Base-by-base conservation (phyloP, 2,797 vertebrate species). In the Pseudochromis fuscus region DNA sequence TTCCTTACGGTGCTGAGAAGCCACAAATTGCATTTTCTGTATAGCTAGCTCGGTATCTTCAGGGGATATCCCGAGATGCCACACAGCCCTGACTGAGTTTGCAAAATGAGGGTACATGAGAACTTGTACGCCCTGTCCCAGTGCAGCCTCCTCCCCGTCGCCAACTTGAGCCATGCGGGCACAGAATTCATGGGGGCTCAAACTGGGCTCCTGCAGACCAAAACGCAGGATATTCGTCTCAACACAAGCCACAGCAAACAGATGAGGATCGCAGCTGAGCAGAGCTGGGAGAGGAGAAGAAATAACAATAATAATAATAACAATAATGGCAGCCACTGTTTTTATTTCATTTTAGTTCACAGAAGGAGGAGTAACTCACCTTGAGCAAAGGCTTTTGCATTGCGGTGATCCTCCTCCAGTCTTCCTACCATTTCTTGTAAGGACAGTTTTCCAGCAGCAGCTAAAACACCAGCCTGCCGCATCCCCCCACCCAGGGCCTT, bases 181-280 rank as follows among this genome's bases (percentile, higher is more conserved):
- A 0, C 96, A 96, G 79, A 96, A 94, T 59, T 95, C 90, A 0
- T 23, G 0, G 0, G 95, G 88, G 13, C 78, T 87, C 12, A 87
- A 69, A 18, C 81, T 63, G 1, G 65, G 33, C n/a, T 81, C 88
- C 5, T 8, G 53, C 1, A 92, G 1, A 4, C 7, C 1, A 67
- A 96, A 92, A 64, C 94, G 87, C 83, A 95, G 72, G 0, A 96
- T 94, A 90, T 97, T 96, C 2, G 95, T 97, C 84, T 97, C 95
- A 86, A 96, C 92, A 0, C 79, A 23, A 0, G 77, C 45, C 30
- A 95, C 53, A 0, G 87, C 74, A 28, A 94, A 96, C 21, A 93
- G 87, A 0, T 55, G 81, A 42, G 89, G 92, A 4, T 88, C 77
- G 72, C 92, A 89, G 23, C 83, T 60, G 1, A 84, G 84, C 69